A percentile compares a stretch with the other conserved stretches of the same genome.
phyloP scores from a whole-genome alignment of 2,113 vertebrate species.

The Gambusia affinis region DNA sequence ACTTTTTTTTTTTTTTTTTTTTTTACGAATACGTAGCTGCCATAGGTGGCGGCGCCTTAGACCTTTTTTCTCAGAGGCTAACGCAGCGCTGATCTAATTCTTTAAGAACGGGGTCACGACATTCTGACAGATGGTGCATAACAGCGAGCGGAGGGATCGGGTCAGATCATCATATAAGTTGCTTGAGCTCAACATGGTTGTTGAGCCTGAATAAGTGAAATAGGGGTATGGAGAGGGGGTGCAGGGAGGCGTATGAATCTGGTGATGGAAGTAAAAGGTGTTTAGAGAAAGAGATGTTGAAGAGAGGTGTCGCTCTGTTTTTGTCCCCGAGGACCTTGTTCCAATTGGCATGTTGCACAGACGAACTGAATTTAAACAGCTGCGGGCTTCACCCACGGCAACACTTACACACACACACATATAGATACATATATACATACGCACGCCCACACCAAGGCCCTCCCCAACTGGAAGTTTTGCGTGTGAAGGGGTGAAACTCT shows the following conservation, averaged over 20 bases:
- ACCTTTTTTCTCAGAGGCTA: constrained; percentile 30
- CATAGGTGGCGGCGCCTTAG: constrained; percentile 16
- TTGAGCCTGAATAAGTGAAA: constrained; percentile 7
- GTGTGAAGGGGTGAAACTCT: constrained; percentile 75
- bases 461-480: constrained; percentile 69
- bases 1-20: constrained; percentile 18
- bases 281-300: constrained; percentile 37
- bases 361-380: constrained; percentile 74
- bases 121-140: constrained; percentile 36
- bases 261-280: not conserved
- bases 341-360: constrained; percentile 69
- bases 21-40: constrained; percentile 25
- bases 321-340: constrained; percentile 67
- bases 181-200: constrained; percentile 15
- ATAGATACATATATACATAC: constrained; percentile 8
- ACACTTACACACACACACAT: constrained; percentile 28
- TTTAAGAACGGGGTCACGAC: constrained; percentile 27
- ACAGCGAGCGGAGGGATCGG: constrained; percentile 37
- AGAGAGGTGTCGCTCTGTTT: constrained; percentile 58
- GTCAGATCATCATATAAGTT: constrained; percentile 42
- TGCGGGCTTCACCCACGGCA: constrained; percentile 65
- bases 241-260: not conserved
- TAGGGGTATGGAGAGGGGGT: not conserved
- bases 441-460: constrained; percentile 42
- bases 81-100: constrained; percentile 39